Base-by-base conservation (phyloP, 2,888 invertebrate genomes). In the Cosmia pyralina region DNA sequence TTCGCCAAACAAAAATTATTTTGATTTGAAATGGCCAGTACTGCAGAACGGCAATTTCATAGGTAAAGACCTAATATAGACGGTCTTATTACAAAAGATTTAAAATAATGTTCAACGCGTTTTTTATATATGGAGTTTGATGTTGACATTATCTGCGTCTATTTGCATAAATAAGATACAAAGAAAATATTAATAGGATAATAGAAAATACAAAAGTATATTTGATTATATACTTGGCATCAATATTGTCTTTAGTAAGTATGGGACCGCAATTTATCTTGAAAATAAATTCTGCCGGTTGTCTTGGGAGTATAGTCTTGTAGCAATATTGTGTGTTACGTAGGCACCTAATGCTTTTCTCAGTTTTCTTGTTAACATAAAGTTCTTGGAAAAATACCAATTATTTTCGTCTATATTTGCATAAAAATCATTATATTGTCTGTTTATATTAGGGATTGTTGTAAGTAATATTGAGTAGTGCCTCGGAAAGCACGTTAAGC, bases 401-500 rank as follows among this genome's bases (percentile, higher is more conserved):
- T 69, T 64, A 57, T 58, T 63, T 74, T 69, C 13, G n/a, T 66
- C 11, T 38, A 19, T 66, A 28, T 69, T 71, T 70, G 15, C 28
- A 10, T 75, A 38, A 2, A 13, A 22, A 28, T 69, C 4, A 28
- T 28, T 28, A 28, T 46, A 44, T 57, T n/a, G 58, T 58, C 19
- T 58, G 28, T 46, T n/a, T 13, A 48, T 1, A n/a, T 15, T 53
- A 53, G 6, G 13, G 10, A 28, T 22, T 63, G 34, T 38, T 46
- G 11, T 28, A 28, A 28, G 28, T 28, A 28, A 28, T 28, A 28
- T n/a, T n/a, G n/a, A n/a, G n/a, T n/a, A n/a, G 28, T 28, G 28
- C 28, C 28, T 28, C 28, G 28, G 28, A 28, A 28, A 28, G 28
- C 28, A 28, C 28, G 28, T 28, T 28, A 28, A 28, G 28, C 28